These are phyloP conservation scores for Rhincodon typus DNA, from an alignment of 2,797 vertebrate genomes.

Conservation along the genomic window DNA sequence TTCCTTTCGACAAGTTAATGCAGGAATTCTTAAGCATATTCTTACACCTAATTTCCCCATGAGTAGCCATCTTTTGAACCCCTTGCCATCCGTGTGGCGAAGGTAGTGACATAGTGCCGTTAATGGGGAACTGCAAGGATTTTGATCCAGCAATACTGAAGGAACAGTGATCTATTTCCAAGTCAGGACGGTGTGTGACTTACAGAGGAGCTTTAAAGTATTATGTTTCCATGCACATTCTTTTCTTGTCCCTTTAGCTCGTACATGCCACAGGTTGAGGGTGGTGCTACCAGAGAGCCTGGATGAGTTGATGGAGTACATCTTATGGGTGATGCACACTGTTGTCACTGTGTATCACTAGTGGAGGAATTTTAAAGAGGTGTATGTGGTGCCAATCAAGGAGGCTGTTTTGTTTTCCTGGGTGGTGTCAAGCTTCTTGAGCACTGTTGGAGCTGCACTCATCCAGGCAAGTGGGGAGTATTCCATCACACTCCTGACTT, in stretches of 20 bases:
- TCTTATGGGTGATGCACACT: not conserved
- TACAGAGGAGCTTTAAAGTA: not conserved
- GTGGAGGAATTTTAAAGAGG: not conserved
- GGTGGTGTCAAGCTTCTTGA: not conserved
- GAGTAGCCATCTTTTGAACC: not conserved
- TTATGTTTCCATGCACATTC: not conserved
- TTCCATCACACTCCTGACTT: not conserved
- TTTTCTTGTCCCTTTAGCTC: not conserved
- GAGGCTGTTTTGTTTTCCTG: no score
- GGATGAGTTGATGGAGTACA: not conserved
- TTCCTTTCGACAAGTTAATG: not conserved
- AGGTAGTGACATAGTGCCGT: not conserved
- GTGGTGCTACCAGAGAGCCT: not conserved
- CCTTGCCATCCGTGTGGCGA: not conserved
- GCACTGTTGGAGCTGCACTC: not conserved
- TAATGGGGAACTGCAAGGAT: not conserved
- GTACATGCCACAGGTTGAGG: no score
- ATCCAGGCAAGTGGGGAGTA: not conserved
- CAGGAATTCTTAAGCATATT: not conserved
- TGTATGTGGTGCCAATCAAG: not conserved
- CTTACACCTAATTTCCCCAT: not conserved
- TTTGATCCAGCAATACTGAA: not conserved
- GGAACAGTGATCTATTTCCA: not conserved
- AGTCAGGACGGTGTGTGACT: not conserved
- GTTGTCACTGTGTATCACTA: not conserved